phyloP scores from a whole-genome alignment of 2,888 invertebrate species.

The Nasonia oneida region DNA sequence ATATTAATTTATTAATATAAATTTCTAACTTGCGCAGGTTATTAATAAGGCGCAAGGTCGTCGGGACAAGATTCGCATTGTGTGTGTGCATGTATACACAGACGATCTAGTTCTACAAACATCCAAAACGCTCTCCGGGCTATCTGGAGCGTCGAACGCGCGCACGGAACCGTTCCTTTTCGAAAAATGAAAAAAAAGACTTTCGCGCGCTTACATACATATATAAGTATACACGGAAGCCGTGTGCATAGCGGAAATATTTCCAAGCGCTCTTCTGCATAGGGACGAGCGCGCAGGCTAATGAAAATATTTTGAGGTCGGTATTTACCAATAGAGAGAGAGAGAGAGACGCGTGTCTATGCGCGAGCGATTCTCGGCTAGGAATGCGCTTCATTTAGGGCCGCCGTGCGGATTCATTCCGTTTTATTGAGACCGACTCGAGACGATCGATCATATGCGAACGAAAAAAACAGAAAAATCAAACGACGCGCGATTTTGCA shows the following conservation, averaged over 20 bases:
- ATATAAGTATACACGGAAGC: too few relatives aligned
- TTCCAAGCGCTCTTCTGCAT: neutral
- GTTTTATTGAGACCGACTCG: slow-evolving; percentile 35
- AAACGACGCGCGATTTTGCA: neutral
- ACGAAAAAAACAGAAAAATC: slow-evolving; percentile 25
- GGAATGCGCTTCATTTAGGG: slow-evolving; percentile 46
- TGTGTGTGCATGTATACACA: neutral
- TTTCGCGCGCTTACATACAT: too few relatives aligned
- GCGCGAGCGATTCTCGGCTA: slow-evolving; percentile 5
- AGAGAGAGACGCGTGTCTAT: neutral
- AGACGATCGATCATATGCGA: neutral
- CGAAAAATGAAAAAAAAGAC: neutral
- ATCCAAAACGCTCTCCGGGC: neutral
- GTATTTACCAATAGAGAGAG: slow-evolving; percentile 44
- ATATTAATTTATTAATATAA: slow-evolving; percentile 14
- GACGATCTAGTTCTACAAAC: neutral
- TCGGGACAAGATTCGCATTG: neutral
- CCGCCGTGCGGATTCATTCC: slow-evolving; percentile 9
- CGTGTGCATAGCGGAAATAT: neutral
- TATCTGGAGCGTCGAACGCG: neutral
- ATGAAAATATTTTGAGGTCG: slow-evolving; percentile 45
- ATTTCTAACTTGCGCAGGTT: neutral
- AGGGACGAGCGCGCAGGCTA: neutral
- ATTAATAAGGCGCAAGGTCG: slow-evolving; percentile 11
- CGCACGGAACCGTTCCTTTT: neutral